Percentiles rank a stretch among this genome's conserved stretches.
These are phyloP conservation scores for Crypturellus tataupa DNA, from an alignment of 2,797 vertebrate genomes.

Conservation along the genomic window DNA sequence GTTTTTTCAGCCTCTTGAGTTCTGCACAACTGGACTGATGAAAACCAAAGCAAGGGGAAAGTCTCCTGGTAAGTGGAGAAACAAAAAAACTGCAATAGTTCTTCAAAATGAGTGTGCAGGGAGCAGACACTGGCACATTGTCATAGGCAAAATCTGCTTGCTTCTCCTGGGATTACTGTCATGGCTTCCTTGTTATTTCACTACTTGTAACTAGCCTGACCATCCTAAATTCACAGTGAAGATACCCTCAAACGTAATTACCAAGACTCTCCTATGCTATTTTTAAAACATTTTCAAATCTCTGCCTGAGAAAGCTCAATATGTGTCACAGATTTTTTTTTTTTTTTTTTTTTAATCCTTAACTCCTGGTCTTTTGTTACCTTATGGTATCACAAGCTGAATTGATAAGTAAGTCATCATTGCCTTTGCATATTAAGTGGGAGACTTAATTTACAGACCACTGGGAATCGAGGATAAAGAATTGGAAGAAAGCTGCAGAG, in stretches of 20 bases:
- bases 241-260: not conserved
- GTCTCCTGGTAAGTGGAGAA: not conserved
- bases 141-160: not conserved
- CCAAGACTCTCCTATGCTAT: not conserved
- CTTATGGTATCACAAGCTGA: not conserved
- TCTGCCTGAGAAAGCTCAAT: not conserved
- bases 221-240: not conserved
- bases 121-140: not conserved
- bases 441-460: not conserved
- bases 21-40: not conserved
- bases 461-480: not conserved
- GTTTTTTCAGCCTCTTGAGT: not conserved
- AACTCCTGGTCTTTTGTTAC: not conserved
- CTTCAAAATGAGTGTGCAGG: not conserved
- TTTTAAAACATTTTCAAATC: not conserved
- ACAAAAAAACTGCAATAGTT: not conserved
- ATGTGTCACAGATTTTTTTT: not conserved
- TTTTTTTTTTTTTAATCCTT: not conserved
- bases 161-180: not conserved
- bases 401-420: not conserved
- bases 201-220: not conserved
- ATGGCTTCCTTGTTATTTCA: not conserved
- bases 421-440: not conserved
- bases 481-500: not conserved
- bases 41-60: not conserved